phyloP scores from a whole-genome alignment of 1,140 invertebrate species.

The Acyrthosiphon pisum region DNA sequence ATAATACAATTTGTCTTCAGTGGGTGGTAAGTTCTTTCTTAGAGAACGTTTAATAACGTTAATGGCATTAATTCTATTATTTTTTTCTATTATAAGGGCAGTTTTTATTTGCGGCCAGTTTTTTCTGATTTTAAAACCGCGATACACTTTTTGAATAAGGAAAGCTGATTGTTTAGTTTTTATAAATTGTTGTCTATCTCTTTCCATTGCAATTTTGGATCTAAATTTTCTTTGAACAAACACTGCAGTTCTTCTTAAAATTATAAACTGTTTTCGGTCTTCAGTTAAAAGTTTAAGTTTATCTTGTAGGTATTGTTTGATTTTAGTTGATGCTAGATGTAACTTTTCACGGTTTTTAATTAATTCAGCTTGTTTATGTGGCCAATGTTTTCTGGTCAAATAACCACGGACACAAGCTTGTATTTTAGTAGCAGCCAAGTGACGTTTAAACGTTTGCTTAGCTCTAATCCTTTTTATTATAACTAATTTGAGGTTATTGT shows the following conservation, averaged over 20 bases:
- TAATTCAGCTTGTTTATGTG: slow-evolving; percentile 51
- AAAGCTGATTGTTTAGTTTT: slow-evolving; percentile 35
- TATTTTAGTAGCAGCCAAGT: slow-evolving; percentile 58
- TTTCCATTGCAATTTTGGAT: slow-evolving; percentile 59
- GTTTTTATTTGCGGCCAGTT: slow-evolving; percentile 3
- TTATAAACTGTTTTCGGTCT: slow-evolving; percentile 26
- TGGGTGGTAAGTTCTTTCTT: slow-evolving; percentile 23
- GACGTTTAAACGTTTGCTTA: slow-evolving; percentile 47
- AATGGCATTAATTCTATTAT: not conserved
- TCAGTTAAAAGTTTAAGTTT: slow-evolving; percentile 59
- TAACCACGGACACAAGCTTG: slow-evolving; percentile 58
- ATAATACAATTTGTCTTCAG: not conserved
- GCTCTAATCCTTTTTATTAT: slow-evolving; percentile 57
- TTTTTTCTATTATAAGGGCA: not conserved
- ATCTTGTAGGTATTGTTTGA: slow-evolving; percentile 60
- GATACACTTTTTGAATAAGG: slow-evolving; percentile 18
- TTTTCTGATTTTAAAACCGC: slow-evolving; percentile 18
- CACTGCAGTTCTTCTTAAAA: slow-evolving; percentile 53
- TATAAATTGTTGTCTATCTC: slow-evolving; percentile 58
- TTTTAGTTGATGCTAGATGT: slow-evolving; percentile 23
- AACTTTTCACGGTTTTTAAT: slow-evolving; percentile 32
- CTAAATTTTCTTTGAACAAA: slow-evolving; percentile 65
- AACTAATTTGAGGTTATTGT: not conserved
- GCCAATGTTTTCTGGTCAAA: slow-evolving; percentile 32
- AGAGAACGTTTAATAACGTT: not conserved